Conservation (phyloP, 2,113 vertebrate species). For the Haplotaxodon microlepis region DNA sequence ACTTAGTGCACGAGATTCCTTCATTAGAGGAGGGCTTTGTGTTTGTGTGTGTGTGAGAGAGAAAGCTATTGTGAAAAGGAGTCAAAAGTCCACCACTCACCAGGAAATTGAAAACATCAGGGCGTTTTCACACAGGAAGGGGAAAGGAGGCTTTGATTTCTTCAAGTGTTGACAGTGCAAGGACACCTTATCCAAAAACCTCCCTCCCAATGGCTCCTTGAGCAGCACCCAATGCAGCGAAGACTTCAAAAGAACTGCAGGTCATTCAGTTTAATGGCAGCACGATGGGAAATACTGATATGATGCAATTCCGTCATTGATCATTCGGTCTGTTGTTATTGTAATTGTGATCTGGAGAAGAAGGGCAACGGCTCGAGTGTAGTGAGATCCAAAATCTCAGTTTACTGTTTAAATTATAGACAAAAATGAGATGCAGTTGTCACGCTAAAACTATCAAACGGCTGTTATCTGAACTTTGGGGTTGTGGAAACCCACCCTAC, state of each 20-base stretch:
- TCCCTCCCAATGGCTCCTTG: slow-evolving; percentile 29
- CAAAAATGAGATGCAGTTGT: slow-evolving; percentile 39
- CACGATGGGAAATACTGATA: not conserved
- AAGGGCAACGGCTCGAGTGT: not conserved
- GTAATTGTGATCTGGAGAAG: not conserved
- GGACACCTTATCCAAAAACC: slow-evolving; percentile 49
- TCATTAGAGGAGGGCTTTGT: not conserved
- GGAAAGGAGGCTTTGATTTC: slow-evolving; percentile 42
- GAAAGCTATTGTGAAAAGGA: slow-evolving; percentile 27
- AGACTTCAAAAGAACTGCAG: slow-evolving; percentile 11
- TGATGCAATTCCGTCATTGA: slow-evolving; percentile 5
- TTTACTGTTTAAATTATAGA: slow-evolving; percentile 11
- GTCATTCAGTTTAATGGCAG: slow-evolving; percentile 24
- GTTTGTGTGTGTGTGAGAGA: not conserved
- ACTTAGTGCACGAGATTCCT: not conserved
- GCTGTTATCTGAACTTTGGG: slow-evolving; percentile 3
- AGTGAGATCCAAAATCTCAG: not conserved
- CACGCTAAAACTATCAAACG: not conserved
- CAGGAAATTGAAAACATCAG: slow-evolving; percentile 50
- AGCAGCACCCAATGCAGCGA: slow-evolving; percentile 24
- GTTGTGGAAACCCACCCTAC: not conserved
- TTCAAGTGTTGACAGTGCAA: slow-evolving; percentile 53
- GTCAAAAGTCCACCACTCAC: slow-evolving; percentile 42
- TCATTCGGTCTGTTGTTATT: not conserved
- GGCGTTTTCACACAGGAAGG: slow-evolving; percentile 30